Base-by-base conservation (phyloP, 2,888 invertebrate genomes). In the Dryocosmus kuriphilus region DNA sequence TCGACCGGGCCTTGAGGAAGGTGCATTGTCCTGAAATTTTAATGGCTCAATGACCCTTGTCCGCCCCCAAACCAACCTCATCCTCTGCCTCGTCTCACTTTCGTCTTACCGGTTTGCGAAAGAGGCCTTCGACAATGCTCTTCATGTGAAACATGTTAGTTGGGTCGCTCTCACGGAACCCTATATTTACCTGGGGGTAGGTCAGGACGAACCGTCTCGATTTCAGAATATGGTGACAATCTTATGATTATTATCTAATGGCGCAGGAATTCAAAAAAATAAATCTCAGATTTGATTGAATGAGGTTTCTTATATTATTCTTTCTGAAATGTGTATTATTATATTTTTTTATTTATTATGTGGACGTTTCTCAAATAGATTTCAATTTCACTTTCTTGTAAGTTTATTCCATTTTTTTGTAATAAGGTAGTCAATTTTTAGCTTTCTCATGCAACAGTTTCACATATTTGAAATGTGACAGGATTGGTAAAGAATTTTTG, bases 61-160 rank as follows among this genome's bases (percentile, higher is more conserved):
- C 19, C 19, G 8, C 8, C n/a, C 32, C n/a, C 32, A n/a, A 1
- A 35, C 14, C n/a, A 41, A 61, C 38, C 38, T 19, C 57, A 27
- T 46, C 46, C 46, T 6, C 57, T 24, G 4, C 11, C n/a, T 57
- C 11, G 22, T 46, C 24, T 46, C 46, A 24, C 46, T 73, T 77
- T 78, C 71, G 61, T 61, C 76, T 62, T 76, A 75, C 41, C 19
- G 51, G n/a, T 73, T 63, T 6, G 32, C 62, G 19, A 62, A 62
- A 30, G 30, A 32, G 9, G 57, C 57, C 74, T 41, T 79, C 46
- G 57, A 32, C 60, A 57, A 57, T 60, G 76, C 19, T 46, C 32
- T 61, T 75, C 78, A 74, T 79, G 81, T 77, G 78, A 81, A 75
- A 78, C 74, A 22, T 55, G 57, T 51, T 55, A 61, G 51, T 63